Evolutionary conservation across 2,888 invertebrate genomes (phyloP).

Genomic region (Acanthosepion lycidas): DNA sequence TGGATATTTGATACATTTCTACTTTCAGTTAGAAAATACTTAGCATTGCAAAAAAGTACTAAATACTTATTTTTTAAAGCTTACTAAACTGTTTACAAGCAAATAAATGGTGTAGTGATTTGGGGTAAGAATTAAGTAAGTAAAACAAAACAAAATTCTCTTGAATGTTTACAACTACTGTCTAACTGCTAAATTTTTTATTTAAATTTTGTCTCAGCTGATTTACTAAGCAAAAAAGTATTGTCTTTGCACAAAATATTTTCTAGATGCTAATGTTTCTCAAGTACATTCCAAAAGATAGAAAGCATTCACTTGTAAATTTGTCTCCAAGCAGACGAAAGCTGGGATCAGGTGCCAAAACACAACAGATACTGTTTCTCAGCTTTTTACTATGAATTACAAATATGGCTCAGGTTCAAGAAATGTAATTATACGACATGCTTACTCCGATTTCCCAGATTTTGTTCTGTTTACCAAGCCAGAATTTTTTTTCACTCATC

Average conservation of each 20-base stretch:
- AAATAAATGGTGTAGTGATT: background rate
- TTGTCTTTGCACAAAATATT: background rate
- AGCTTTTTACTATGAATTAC: background rate
- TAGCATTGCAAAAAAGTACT: too few relatives aligned
- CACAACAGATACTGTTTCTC: background rate
- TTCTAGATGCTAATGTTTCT: background rate
- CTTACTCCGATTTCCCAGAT: background rate
- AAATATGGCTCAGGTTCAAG: background rate
- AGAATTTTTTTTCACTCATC: background rate
- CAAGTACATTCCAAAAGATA: background rate
- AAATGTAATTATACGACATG: background rate
- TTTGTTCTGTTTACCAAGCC: background rate
- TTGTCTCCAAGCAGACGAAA: background rate
- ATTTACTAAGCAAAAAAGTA: background rate
- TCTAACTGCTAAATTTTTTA: background rate
- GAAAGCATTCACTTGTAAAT: background rate
- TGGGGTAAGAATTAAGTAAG: background rate
- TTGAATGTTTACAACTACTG: background rate
- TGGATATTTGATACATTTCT: too few relatives aligned
- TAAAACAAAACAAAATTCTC: background rate
- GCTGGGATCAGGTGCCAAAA: background rate
- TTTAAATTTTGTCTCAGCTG: background rate
- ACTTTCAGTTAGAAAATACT: too few relatives aligned
- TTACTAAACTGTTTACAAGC: background rate
- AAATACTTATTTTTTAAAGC: too few relatives aligned